phyloP scores from a whole-genome alignment of 2,113 vertebrate genomes.

The Bufo gargarizans region DNA sequence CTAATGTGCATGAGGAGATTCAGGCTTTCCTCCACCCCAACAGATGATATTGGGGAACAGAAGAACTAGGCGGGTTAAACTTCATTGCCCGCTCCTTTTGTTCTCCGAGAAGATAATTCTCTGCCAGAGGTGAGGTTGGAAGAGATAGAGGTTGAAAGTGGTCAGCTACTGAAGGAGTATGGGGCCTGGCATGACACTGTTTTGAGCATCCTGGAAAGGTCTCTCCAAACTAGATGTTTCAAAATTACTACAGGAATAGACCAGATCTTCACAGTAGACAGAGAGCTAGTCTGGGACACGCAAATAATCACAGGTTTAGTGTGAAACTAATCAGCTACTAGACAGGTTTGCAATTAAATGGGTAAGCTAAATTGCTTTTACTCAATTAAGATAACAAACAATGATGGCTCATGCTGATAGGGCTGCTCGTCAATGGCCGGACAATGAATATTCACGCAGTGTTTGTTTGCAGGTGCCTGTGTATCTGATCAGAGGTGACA shows the following conservation, averaged over 20 bases:
- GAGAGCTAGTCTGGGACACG: background rate
- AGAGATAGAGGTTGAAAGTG: no score
- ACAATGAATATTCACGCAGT: conserved; percentile 51
- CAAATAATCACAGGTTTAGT: conserved; percentile 1
- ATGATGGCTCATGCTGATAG: conserved; percentile 46
- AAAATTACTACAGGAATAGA: background rate
- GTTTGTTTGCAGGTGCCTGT: conserved; percentile 47
- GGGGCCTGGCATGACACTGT: no score
- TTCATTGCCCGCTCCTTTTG: no score
- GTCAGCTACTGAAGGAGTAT: no score
- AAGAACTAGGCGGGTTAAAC: no score
- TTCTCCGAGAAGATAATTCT: no score
- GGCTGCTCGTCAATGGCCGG: conserved; percentile 34
- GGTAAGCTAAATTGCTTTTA: conserved; percentile 47
- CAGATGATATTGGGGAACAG: no score
- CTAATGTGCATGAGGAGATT: no score
- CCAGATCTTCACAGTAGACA: background rate
- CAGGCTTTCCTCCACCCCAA: no score
- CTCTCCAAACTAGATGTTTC: background rate
- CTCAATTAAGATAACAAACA: conserved; percentile 58
- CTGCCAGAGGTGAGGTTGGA: no score
- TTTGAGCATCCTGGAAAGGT: background rate
- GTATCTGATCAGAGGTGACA: conserved; percentile 16
- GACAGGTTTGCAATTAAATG: conserved; percentile 51
- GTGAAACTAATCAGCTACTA: conserved; percentile 48